A percentile compares a stretch with the other conserved stretches of the same genome.
Conservation (phyloP, 2,888 invertebrate species). For the Punctoribates punctum region DNA sequence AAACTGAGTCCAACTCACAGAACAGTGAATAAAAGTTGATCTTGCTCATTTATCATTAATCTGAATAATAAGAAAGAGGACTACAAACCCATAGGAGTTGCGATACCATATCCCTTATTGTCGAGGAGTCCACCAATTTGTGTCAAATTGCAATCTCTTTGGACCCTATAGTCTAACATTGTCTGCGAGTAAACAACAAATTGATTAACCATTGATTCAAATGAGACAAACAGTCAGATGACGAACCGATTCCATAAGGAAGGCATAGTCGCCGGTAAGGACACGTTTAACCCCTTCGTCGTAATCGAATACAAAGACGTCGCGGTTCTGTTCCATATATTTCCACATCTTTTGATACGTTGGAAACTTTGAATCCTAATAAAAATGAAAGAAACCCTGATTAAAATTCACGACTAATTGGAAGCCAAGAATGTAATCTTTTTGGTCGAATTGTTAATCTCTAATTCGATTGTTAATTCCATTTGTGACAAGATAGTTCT, state of each 20-base stretch:
- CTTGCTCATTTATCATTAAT: too few relatives aligned
- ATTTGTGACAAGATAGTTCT: too few relatives aligned
- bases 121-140: constrained; percentile 88
- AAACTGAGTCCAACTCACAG: too few relatives aligned
- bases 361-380: constrained; percentile 70
- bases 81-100: constrained; percentile 76
- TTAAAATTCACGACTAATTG: background rate
- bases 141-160: constrained; percentile 92
- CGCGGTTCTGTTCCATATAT: constrained; percentile 67
- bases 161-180: constrained; percentile 92
- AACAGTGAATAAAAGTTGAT: too few relatives aligned
- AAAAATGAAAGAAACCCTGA: background rate
- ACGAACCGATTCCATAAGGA: constrained; percentile 81
- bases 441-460: too few relatives aligned
- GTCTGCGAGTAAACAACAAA: constrained; percentile 56
- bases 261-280: constrained; percentile 86
- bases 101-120: constrained; percentile 91
- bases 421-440: too few relatives aligned
- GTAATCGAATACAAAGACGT: constrained; percentile 81
- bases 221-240: background rate
- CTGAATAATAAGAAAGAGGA: background rate
- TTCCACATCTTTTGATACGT: constrained; percentile 74
- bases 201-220: background rate
- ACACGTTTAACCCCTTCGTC: constrained; percentile 86
- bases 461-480: too few relatives aligned